Conservation (phyloP, 2,113 vertebrate genomes). For the Todiramphus chloris region DNA sequence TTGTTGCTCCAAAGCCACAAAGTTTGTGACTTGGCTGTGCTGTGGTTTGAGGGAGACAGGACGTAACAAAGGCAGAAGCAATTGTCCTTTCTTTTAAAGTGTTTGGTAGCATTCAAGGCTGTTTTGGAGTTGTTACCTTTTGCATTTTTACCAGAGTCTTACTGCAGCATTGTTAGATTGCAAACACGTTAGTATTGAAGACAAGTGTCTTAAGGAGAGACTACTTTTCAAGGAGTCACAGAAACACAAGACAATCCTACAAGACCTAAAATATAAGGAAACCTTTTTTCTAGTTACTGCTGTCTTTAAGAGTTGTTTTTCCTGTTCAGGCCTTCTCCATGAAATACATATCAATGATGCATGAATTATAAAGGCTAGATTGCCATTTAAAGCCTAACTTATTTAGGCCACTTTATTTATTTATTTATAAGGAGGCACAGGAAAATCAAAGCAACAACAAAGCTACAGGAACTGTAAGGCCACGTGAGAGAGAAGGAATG, state of each 20-base stretch:
- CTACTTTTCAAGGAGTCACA: background rate
- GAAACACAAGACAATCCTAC: background rate
- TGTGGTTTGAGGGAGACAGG: background rate
- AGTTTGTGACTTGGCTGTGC: background rate
- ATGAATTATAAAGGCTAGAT: background rate
- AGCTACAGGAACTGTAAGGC: background rate
- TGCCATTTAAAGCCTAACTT: background rate
- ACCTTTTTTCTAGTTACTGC: background rate
- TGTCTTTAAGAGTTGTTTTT: background rate
- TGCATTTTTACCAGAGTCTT: background rate
- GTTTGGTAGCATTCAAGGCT: background rate
- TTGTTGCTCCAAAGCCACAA: background rate
- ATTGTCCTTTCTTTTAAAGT: background rate
- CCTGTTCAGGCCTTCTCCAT: background rate
- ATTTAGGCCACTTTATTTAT: background rate
- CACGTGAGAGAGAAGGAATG: background rate
- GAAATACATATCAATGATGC: background rate
- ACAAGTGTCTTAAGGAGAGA: background rate
- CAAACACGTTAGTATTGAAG: background rate
- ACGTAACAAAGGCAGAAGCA: background rate
- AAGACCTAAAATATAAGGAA: background rate
- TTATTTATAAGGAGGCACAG: background rate
- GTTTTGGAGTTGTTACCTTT: background rate
- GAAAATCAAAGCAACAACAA: background rate
- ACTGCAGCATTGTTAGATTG: background rate